Conservation (phyloP, 2,113 vertebrate species). For the Peromyscus polionotus region DNA sequence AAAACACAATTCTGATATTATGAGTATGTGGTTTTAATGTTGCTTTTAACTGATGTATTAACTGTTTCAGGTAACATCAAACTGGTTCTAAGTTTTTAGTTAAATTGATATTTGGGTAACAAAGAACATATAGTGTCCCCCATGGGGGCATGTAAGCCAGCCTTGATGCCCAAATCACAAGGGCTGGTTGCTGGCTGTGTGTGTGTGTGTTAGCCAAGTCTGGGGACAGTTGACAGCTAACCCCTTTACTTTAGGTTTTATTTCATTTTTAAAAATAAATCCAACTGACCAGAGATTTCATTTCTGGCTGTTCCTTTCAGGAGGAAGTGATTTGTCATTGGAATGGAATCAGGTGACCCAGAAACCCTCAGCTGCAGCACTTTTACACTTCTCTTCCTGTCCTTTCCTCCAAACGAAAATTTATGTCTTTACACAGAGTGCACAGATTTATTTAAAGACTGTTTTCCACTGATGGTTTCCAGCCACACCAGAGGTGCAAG, state of each 20-base stretch:
- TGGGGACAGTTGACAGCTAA: neutral
- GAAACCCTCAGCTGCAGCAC: neutral
- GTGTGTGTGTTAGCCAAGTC: neutral
- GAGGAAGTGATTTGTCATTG: slow-evolving; percentile 55
- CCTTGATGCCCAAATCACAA: neutral
- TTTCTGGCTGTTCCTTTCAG: neutral
- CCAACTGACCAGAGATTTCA: neutral
- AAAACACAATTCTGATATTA: neutral
- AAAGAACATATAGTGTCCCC: neutral
- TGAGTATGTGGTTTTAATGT: neutral
- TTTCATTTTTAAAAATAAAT: slow-evolving; percentile 10
- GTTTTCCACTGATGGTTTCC: slow-evolving; percentile 63
- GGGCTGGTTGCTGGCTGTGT: neutral
- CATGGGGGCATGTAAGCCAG: neutral
- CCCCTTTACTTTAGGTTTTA: neutral
- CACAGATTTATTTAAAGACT: neutral
- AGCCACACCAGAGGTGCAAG: slow-evolving; percentile 32
- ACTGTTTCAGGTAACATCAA: neutral
- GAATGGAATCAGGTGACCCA: slow-evolving; percentile 39
- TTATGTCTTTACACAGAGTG: slow-evolving; percentile 15
- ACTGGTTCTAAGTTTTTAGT: neutral
- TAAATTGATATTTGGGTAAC: neutral
- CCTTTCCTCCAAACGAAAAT: slow-evolving; percentile 56
- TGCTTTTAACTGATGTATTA: neutral
- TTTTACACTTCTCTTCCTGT: neutral